Evolutionary conservation across 2,113 vertebrate species (phyloP), one percentile per base, ranked within the genome.

Genomic region (Odontesthes bonariensis): DNA sequence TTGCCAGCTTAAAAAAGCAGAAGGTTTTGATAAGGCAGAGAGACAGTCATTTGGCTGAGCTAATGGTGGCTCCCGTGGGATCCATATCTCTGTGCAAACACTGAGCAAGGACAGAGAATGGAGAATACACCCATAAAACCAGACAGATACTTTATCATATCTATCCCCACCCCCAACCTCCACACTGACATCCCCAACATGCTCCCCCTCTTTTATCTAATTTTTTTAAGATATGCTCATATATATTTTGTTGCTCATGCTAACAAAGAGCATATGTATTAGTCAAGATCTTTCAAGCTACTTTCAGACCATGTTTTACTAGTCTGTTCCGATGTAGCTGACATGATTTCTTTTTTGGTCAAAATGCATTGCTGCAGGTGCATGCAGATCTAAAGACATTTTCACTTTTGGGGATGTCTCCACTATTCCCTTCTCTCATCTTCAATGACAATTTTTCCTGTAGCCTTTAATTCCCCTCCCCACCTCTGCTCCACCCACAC

Each of bases 21-120:
- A 89, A 84, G 89, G 87, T 89, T 91, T 77, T 86, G 87, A 87
- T 89, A 81, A 89, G 90, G 86, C 80, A 73, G 80, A 85, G 87
- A 84, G 69, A 76, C 74, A 84, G 85, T 86, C 88, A 82, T 91
- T 92, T 92, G 90, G 85, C 86, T 69, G 68, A 83, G 88, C 76
- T 92, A 90, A 92, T 89, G 83, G 82, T 22, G 67, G 64, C 81
- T 88, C 90, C 89, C 86, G 63, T n/a, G 77, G 90, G 90, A 88
- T 82, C 82, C 75, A 75, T 88, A 88, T 90, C 62, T 79, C 59
- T 86, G 84, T 89, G 84, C 78, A 88, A 84, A 84, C 75, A 88
- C 79, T 4, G 62, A 62, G 69, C 20, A 19, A 73, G 77, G 53
- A 44, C 49, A 84, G 81, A 78, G 62, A 84, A 81, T 71, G 58